These are phyloP conservation scores for Camponotus floridanus DNA, from an alignment of 1,140 invertebrate genomes.

Conservation along the genomic window DNA sequence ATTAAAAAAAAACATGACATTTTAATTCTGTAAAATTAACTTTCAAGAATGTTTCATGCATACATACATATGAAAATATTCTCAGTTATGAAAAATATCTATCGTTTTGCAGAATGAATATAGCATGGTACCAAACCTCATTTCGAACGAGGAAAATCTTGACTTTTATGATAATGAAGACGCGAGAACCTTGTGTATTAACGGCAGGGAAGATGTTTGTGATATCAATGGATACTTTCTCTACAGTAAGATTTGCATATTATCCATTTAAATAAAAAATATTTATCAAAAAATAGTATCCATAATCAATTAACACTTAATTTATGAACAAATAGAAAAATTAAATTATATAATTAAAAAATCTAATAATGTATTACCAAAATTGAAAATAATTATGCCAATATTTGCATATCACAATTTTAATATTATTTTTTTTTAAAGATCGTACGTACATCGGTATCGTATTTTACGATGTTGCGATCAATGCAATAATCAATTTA, in stretches of 20 bases:
- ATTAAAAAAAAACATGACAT: not conserved
- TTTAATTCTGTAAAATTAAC: not conserved
- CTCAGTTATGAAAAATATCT: conserved; percentile 72
- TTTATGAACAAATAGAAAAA: not conserved
- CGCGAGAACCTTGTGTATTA: conserved; percentile 47
- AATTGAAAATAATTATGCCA: not conserved
- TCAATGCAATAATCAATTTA: conserved; percentile 35
- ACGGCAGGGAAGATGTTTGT: conserved; percentile 85
- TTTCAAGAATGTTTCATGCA: not conserved
- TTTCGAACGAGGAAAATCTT: conserved; percentile 41
- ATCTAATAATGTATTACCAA: not conserved
- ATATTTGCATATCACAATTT: conserved; percentile 57
- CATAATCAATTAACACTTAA: not conserved
- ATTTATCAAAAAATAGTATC: not conserved
- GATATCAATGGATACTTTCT: conserved; percentile 91
- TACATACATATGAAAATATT: not conserved
- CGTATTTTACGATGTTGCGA: conserved; percentile 58
- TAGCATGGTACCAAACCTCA: conserved; percentile 88
- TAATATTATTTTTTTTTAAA: conserved; percentile 26
- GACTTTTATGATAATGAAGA: conserved; percentile 52
- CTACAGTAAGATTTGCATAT: conserved; percentile 66
- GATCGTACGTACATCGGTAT: conserved; percentile 52
- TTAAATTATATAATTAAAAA: not conserved
- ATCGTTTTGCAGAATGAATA: conserved; percentile 91
- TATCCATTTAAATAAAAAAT: conserved; percentile 4